A percentile compares a stretch with the other conserved stretches of the same genome.
Evolutionary conservation across 2,113 vertebrate species (phyloP).

Genomic region (Tricholaema leucomelas): DNA sequence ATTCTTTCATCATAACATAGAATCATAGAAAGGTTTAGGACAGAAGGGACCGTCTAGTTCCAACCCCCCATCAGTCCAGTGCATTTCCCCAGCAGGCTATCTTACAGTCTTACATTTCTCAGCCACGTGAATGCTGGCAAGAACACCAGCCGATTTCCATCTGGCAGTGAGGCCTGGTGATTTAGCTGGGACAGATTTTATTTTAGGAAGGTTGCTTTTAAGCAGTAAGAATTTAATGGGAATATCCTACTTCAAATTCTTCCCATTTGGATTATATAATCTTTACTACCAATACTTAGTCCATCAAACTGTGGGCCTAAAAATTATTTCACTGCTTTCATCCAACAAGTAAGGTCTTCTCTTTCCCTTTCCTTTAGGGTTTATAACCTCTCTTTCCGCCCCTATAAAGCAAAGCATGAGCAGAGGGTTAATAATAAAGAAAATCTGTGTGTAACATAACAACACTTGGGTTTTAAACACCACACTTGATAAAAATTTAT

Average conservation of each 20-base stretch:
- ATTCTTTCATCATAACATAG: not conserved
- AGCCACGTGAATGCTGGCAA: not conserved
- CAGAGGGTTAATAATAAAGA: slow-evolving; percentile 25
- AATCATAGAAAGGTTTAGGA: too few relatives aligned
- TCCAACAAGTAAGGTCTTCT: not conserved
- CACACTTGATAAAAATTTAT: slow-evolving; percentile 64
- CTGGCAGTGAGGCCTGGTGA: not conserved
- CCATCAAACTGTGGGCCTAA: not conserved
- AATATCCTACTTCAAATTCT: not conserved
- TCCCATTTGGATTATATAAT: not conserved
- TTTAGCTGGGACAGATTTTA: not conserved
- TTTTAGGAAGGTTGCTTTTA: not conserved
- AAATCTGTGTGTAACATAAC: slow-evolving; percentile 31
- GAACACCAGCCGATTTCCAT: not conserved
- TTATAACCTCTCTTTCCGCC: not conserved
- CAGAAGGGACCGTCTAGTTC: too few relatives aligned
- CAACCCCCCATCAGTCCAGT: not conserved
- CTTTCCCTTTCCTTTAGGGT: not conserved
- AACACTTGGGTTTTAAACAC: slow-evolving; percentile 60
- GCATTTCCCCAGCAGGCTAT: not conserved
- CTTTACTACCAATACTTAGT: not conserved
- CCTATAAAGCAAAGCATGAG: not conserved
- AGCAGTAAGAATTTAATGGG: slow-evolving; percentile 5
- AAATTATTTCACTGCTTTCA: not conserved
- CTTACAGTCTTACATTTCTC: not conserved